Base-by-base conservation (phyloP, 2,797 vertebrate species). In the Oreonectes daqikongensis region DNA sequence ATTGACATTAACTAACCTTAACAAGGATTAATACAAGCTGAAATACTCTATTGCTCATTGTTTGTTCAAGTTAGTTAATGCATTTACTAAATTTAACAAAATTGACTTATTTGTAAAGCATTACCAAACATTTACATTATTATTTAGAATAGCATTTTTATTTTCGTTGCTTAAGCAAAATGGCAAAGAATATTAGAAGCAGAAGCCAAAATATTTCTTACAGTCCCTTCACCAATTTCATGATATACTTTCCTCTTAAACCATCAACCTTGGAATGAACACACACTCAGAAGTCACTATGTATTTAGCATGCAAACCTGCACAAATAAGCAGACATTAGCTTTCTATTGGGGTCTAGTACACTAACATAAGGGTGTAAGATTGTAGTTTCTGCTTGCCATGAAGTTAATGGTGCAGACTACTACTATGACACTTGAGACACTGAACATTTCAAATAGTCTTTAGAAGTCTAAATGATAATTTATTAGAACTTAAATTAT, bases 161-260 rank as follows among this genome's bases (percentile, higher is more conserved):
- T 5, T 18, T 52, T 35, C 18, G n/a, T n/a, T n/a, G n/a, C 38
- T 63, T 69, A 22, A 35, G 15, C n/a, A 26, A 48, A 69, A 77
- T 32, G 24, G 24, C 53, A 53, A 50, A 67, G 40, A 75, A 61
- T 30, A 20, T 26, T 60, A 73, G 22, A 75, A 69, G 71, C 73
- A 28, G 53, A 79, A 79, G 74, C 72, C 53, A 76, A 60, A 73
- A 75, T 30, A 81, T 40, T 22, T 30, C 40, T 60, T 63, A 59
- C 5, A 81, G 57, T 77, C 78, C 83, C 82, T 78, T 75, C 84
- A 87, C 81, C 84, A 81, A 64, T 42, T 70, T 67, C 60, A 50
- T 14, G 17, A 52, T 26, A 53, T 63, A 42, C 46, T 18, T 57
- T 66, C 46, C 38, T 69, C 52, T 30, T 22, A 70, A 80, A 70